Base-by-base conservation (phyloP, 2,888 invertebrate species). In the Cantharis rustica region DNA sequence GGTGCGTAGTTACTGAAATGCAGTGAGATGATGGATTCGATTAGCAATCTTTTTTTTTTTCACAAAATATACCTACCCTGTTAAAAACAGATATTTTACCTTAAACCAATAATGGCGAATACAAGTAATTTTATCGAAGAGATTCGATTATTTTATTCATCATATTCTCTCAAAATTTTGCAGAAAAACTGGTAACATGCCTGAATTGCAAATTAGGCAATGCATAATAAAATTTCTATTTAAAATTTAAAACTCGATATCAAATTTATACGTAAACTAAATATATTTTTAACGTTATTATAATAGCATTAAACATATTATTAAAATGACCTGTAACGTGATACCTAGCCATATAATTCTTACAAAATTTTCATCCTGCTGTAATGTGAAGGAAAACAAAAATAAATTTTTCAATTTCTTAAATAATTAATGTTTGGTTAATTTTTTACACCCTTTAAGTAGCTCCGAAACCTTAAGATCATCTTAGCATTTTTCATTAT, bases 211-310 rank as follows among this genome's bases (percentile, higher is more conserved):
- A 66, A 66, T 66, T 17, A 66, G 64, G 23, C 9, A 66, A 66
- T 66, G 64, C 64, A 66, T 66, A 66, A 66, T 66, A 66, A 66
- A 66, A 16, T 66, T 66, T 66, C 16, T 13, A 63, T 63, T 62
- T 62, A 62, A 62, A 62, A 64, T 64, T 27, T 64, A 20, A 64
- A 64, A 64, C 16, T 20, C 9, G 9, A 17, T 20, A n/a, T 66
- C 13, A 66, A 66, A 66, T 66, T 66, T 66, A 66, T n/a, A n/a
- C 9, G 13, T 47, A 47, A 47, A 47, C n/a, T 47, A n/a, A 47
- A 47, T 47, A 47, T 47, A 47, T 7, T n/a, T 47, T n/a, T 47
- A 47, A 47, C 7, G 13, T 47, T 47, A 47, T 47, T 47, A 47
- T 47, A 47, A 47, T 47, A 23, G 9, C 23, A n/a, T 47, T 47